phyloP scores from a whole-genome alignment of 2,888 invertebrate species.

The Fabriciana adippe region DNA sequence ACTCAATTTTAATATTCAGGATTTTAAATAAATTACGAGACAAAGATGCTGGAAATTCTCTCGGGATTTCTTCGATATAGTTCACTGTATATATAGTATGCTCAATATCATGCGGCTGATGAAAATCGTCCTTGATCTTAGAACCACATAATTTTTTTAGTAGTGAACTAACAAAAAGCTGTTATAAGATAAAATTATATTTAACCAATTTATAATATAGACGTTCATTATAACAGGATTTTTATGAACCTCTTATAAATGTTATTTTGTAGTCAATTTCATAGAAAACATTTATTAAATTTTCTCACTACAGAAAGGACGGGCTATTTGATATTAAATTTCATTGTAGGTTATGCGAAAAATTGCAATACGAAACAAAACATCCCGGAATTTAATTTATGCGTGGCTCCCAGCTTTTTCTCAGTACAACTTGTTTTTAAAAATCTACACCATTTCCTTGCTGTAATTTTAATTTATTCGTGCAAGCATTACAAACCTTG shows the following conservation, averaged over 20 bases:
- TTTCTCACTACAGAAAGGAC: slow-evolving; percentile 34
- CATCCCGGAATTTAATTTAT: slow-evolving; percentile 68
- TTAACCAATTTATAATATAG: not conserved
- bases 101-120: too few species aligned
- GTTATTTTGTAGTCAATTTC: slow-evolving; percentile 29
- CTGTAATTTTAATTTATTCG: slow-evolving; percentile 46
- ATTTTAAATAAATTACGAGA: too few species aligned
- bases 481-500: slow-evolving; percentile 35
- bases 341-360: slow-evolving; percentile 42
- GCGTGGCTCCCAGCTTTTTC: slow-evolving; percentile 44
- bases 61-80: too few species aligned
- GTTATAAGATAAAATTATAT: not conserved
- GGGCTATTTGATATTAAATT: slow-evolving; percentile 43
- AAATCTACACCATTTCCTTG: slow-evolving; percentile 40
- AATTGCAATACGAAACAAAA: slow-evolving; percentile 46
- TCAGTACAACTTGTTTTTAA: slow-evolving; percentile 40
- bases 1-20: not conserved
- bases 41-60: too few species aligned
- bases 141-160: not conserved
- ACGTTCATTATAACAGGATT: slow-evolving; percentile 6
- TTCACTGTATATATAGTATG: too few species aligned
- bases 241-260: slow-evolving; percentile 21
- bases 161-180: not conserved
- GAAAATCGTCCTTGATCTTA: too few species aligned
- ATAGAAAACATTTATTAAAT: slow-evolving; percentile 41